Evolutionary conservation across 2,113 vertebrate species (phyloP).

Genomic region (Hemibagrus wyckioides): DNA sequence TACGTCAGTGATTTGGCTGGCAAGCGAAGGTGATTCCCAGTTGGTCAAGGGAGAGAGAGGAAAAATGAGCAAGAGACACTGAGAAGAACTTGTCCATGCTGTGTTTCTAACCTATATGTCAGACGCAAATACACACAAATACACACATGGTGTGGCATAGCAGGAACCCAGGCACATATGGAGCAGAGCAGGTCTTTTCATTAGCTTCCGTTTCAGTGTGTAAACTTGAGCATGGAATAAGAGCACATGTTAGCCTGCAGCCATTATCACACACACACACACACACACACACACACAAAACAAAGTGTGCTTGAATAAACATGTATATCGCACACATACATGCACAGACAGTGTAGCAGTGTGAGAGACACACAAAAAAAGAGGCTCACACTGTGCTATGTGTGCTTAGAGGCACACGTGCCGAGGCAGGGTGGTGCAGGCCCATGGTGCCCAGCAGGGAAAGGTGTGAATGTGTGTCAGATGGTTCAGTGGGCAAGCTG

Average conservation of each 20-base stretch:
- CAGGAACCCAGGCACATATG: conserved; percentile 40
- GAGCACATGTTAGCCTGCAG: conserved; percentile 33
- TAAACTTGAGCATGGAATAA: conserved; percentile 44
- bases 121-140: conserved; percentile 33
- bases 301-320: too few relatives aligned
- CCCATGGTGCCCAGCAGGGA: conserved; percentile 62
- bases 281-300: conserved; percentile 30
- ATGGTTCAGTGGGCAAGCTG: conserved; percentile 85
- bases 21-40: conserved; percentile 58
- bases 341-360: conserved; percentile 22
- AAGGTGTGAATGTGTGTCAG: conserved; percentile 96
- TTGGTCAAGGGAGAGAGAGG: conserved; percentile 48
- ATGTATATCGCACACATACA: too few relatives aligned
- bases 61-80: conserved; percentile 39
- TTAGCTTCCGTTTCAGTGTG: conserved; percentile 51
- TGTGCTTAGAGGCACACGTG: conserved; percentile 43
- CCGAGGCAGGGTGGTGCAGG: conserved; percentile 48
- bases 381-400: conserved; percentile 38
- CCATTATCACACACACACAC: conserved; percentile 29
- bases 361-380: conserved; percentile 19
- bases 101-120: conserved; percentile 52
- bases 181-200: conserved; percentile 48
- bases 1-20: conserved; percentile 58
- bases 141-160: conserved; percentile 33
- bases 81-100: conserved; percentile 44